A percentile compares a stretch with the other conserved stretches of the same genome.
Evolutionary conservation across 2,888 invertebrate genomes (phyloP).

Genomic region (Dendrolimus pini): DNA sequence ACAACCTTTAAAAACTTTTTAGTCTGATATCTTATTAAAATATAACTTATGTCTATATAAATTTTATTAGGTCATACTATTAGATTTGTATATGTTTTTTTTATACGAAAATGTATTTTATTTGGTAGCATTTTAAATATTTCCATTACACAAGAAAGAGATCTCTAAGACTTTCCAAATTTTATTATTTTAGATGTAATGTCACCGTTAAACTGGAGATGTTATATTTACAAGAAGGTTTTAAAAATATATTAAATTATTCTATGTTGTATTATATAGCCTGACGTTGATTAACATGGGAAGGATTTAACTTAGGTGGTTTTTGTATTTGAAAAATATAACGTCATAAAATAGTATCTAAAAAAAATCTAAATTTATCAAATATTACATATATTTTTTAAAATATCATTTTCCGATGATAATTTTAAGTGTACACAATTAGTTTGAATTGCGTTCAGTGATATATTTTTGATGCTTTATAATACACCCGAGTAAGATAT

Average conservation of each 20-base stretch:
- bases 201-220: conserved; percentile 15
- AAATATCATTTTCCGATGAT: too few relatives aligned
- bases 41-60: conserved; percentile 35
- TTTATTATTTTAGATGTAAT: conserved; percentile 31
- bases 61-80: conserved; percentile 28
- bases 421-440: too few relatives aligned
- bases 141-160: conserved; percentile 46
- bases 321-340: too few relatives aligned
- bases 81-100: conserved; percentile 44
- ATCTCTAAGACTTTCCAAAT: conserved; percentile 56
- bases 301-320: not conserved
- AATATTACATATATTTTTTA: too few relatives aligned
- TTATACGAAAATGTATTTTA: conserved; percentile 28
- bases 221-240: conserved; percentile 20
- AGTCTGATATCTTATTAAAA: conserved; percentile 31
- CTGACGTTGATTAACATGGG: not conserved
- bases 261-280: conserved; percentile 65
- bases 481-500: too few relatives aligned
- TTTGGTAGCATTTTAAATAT: conserved; percentile 28
- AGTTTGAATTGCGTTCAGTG: too few relatives aligned
- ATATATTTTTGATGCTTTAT: too few relatives aligned
- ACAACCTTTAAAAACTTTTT: conserved; percentile 17
- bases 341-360: too few relatives aligned
- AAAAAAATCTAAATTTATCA: too few relatives aligned
- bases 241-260: conserved; percentile 41